A percentile compares a stretch with the other conserved stretches of the same genome.
phyloP scores from a whole-genome alignment of 2,113 vertebrate genomes.

The Riparia riparia region DNA sequence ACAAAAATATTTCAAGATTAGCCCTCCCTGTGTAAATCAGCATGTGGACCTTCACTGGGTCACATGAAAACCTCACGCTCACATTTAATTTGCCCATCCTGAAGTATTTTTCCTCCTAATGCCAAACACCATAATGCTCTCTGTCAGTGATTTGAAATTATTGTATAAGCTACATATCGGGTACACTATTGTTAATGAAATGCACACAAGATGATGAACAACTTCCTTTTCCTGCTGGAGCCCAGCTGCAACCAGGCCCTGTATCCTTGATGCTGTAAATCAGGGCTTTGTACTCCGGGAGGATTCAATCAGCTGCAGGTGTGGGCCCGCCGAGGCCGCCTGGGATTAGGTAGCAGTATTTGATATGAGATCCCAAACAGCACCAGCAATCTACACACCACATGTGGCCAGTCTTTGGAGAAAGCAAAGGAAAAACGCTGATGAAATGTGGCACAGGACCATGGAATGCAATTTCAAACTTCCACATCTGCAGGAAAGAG shows the following conservation, averaged over 20 bases:
- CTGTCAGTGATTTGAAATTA: slow-evolving; percentile 86
- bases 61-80: slow-evolving; percentile 74
- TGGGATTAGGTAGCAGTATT: slow-evolving; percentile 89
- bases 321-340: slow-evolving; percentile 85
- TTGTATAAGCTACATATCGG: slow-evolving; percentile 79
- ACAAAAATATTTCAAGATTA: slow-evolving; percentile 63
- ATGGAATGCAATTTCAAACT: slow-evolving; percentile 92
- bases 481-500: slow-evolving; percentile 95
- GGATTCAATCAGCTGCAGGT: slow-evolving; percentile 97
- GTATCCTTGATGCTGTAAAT: slow-evolving; percentile 91
- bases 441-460: slow-evolving; percentile 94
- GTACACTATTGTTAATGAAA: slow-evolving; percentile 90
- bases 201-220: slow-evolving; percentile 93
- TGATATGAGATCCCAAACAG: slow-evolving; percentile 88
- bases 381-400: slow-evolving; percentile 80
- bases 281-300: slow-evolving; percentile 95
- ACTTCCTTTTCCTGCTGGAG: slow-evolving; percentile 96
- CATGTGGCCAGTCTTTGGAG: slow-evolving; percentile 85
- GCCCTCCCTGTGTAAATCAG: slow-evolving; percentile 71
- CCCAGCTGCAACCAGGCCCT: slow-evolving; percentile 90
- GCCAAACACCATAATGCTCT: slow-evolving; percentile 82
- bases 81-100: slow-evolving; percentile 81
- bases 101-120: slow-evolving; percentile 78
- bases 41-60: slow-evolving; percentile 33
- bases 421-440: slow-evolving; percentile 88